Base-by-base conservation (phyloP, 2,113 vertebrate genomes). In the Hepsetus odoe region DNA sequence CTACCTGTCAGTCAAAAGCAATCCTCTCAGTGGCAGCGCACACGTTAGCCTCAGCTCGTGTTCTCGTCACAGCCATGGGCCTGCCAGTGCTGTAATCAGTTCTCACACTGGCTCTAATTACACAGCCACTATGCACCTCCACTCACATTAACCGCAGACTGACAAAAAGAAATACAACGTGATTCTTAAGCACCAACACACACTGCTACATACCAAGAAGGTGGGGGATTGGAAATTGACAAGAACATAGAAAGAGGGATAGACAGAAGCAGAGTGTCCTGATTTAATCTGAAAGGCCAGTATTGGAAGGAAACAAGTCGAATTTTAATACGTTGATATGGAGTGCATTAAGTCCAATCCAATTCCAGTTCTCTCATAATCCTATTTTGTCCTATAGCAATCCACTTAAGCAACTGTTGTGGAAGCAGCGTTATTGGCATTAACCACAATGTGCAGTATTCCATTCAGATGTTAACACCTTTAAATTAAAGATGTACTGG, bases 201-300 rank as follows among this genome's bases (percentile, higher is more conserved):
- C 68, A 33, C 20, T 18, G 44, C 1, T 28, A 28, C 69, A 79
- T 77, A 58, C 75, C 65, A 40, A 33, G 32, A 68, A 55, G 9
- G 64, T 32, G 18, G 22, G 5, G 35, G 83, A 79, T 86, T 78
- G 86, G 81, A 88, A 87, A 89, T 85, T 90, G 85, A 89, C 87
- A 89, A 89, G 85, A 66, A 84, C 81, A 81, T 82, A 51, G 69
- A 83, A 85, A 83, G 9, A 20, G 72, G 88, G 87, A 88, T 87
- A 83, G 86, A 76, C 78, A 79, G 79, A 79, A 30, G 84, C 82
- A 88, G 51, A 53, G 4, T 7, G 13, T 44, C 13, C 42, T 14
- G 13, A 44, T 44, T 14, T 14, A 16, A 20, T 49, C 18, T 2
- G 18, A 49, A 49, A 49, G 4, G 20, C 20, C 46, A 20, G 42